Evolutionary conservation across 2,888 invertebrate genomes (phyloP).

Genomic region (Ganaspis brasiliensis): DNA sequence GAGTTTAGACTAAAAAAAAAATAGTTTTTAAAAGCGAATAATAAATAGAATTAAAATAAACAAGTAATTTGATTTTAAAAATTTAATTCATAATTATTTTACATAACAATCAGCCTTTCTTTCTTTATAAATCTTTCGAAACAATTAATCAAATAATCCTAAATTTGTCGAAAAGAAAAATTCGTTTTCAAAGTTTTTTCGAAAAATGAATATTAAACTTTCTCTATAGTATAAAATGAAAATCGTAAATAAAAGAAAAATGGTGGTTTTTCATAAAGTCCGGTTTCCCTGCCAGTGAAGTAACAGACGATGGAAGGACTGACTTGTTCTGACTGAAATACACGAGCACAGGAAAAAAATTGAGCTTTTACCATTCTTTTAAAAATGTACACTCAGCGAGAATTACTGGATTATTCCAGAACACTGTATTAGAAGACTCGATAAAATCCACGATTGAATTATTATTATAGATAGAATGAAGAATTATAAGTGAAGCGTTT

Average conservation of each 20-base stretch:
- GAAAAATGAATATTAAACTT: background rate
- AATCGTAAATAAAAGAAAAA: background rate
- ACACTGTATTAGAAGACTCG: conserved; percentile 25
- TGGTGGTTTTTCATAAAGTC: background rate
- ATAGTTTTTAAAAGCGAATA: no score
- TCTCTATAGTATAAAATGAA: background rate
- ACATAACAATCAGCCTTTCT: no score
- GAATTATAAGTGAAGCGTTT: conserved; percentile 28
- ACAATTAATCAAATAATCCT: no score
- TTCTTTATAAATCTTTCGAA: no score
- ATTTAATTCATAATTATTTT: background rate
- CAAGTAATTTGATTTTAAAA: background rate
- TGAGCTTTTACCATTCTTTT: conserved; percentile 29
- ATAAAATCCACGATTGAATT: conserved; percentile 31
- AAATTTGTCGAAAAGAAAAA: no score
- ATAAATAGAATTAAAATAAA: no score
- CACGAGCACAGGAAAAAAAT: conserved; percentile 26
- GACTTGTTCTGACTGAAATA: conserved; percentile 26
- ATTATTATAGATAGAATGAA: conserved; percentile 25
- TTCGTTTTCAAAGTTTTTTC: no score
- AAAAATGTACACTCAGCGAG: conserved; percentile 25
- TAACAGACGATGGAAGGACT: background rate
- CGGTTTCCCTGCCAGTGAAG: background rate
- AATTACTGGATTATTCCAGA: conserved; percentile 20
- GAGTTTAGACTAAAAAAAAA: no score